Conservation (phyloP, 2,797 vertebrate species). For the Falco naumanni region DNA sequence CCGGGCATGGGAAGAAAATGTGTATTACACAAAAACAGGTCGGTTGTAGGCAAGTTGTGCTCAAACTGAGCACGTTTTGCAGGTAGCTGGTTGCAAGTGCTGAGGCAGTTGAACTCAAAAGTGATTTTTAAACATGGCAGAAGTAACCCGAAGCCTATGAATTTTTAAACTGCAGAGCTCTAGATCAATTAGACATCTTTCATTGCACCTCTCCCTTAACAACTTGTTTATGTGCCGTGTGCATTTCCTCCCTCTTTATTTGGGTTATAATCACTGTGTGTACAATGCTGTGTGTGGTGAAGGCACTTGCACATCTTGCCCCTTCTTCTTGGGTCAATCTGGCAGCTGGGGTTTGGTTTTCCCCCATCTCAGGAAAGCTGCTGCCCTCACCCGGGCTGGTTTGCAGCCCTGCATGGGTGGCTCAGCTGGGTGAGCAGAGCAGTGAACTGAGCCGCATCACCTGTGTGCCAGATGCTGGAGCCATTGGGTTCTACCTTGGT, state of each 20-base stretch:
- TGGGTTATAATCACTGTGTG: neutral
- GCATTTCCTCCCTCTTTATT: neutral
- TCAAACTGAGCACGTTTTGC: neutral
- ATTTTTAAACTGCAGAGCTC: neutral
- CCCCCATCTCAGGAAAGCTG: neutral
- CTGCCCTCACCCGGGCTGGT: neutral
- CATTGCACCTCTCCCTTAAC: neutral
- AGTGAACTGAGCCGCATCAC: neutral
- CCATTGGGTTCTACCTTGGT: neutral
- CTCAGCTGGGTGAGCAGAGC: neutral
- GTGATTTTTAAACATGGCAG: neutral
- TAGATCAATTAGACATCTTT: conserved; percentile 12
- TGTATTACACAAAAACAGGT: fast-evolving
- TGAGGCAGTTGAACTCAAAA: neutral
- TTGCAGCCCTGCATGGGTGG: neutral
- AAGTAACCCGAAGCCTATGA: neutral
- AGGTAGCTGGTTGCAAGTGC: neutral
- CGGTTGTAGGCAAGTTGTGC: neutral
- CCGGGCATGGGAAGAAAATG: neutral
- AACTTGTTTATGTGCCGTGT: neutral
- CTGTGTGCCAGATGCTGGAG: neutral
- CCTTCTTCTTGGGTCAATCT: neutral
- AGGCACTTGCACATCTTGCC: neutral
- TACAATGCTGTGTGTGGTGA: neutral
- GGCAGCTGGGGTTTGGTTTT: neutral